phyloP scores from a whole-genome alignment of 2,797 vertebrate genomes.

The Hephaestus fuliginosus region DNA sequence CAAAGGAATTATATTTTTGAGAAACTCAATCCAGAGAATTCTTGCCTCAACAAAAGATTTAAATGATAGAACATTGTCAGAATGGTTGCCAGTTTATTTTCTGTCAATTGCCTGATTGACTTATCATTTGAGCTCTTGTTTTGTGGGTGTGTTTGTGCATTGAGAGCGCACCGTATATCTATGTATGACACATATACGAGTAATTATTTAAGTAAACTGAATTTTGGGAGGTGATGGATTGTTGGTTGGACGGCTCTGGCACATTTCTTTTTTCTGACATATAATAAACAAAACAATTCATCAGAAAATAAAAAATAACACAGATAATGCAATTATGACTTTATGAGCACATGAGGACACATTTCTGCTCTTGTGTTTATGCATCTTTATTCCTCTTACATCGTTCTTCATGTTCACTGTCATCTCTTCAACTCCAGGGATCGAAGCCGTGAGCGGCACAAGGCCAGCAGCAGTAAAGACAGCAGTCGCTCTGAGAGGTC shows the following conservation, averaged over 20 bases:
- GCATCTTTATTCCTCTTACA: not conserved
- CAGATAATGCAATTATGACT: not conserved
- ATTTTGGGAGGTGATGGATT: not conserved
- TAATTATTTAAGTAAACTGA: not conserved
- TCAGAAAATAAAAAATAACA: not conserved
- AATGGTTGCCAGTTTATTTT: not conserved
- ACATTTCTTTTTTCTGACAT: not conserved
- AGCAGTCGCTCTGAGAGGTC: conserved; percentile 91
- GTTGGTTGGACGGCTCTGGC: not conserved
- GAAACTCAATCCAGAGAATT: not conserved
- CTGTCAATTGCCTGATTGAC: not conserved
- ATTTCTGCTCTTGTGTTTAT: not conserved
- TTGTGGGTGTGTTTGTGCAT: not conserved
- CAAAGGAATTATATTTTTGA: not conserved
- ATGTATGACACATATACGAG: too few relatives aligned
- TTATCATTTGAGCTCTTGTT: not conserved
- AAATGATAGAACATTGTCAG: not conserved
- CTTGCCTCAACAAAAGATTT: not conserved
- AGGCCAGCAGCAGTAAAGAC: conserved; percentile 90
- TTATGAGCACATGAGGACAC: not conserved
- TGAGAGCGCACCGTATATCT: not conserved
- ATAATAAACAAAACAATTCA: not conserved
- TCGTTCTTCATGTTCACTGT: not conserved
- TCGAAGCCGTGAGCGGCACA: conserved; percentile 91
- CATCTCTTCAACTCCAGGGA: conserved; percentile 71